Conservation (phyloP, 2,113 vertebrate genomes). For the Sturnira hondurensis region DNA sequence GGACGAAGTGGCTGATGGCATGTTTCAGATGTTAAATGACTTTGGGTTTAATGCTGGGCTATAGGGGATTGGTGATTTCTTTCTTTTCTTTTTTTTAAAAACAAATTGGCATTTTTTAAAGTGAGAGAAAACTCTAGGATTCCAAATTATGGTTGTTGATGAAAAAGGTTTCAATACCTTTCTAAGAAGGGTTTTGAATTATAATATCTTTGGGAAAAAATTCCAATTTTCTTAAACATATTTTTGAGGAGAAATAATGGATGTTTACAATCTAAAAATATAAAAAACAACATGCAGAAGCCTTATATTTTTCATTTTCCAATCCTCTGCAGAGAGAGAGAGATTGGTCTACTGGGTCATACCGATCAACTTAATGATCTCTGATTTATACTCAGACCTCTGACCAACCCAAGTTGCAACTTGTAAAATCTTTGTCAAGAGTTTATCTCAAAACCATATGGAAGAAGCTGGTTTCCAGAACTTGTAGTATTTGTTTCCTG, state of each 20-base stretch:
- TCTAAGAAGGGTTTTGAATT: constrained; percentile 74
- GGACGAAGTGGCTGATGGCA: constrained; percentile 61
- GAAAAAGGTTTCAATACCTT: constrained; percentile 77
- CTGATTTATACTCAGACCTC: constrained; percentile 25
- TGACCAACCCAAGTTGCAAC: neutral
- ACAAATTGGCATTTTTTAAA: constrained; percentile 73
- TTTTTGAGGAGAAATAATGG: constrained; percentile 75
- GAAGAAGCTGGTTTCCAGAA: constrained; percentile 18
- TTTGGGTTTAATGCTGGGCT: constrained; percentile 70
- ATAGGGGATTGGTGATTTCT: neutral
- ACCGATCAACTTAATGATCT: constrained; percentile 55
- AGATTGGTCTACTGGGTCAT: constrained; percentile 39
- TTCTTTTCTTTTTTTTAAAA: neutral
- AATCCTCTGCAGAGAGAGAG: constrained; percentile 61
- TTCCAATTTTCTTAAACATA: constrained; percentile 61
- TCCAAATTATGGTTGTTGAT: constrained; percentile 78
- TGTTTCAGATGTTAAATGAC: constrained; percentile 64
- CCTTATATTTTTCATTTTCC: constrained; percentile 72
- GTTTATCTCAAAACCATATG: constrained; percentile 39
- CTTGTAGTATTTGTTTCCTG: neutral
- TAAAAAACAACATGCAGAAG: constrained; percentile 52
- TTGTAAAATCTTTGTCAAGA: neutral
- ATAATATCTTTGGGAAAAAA: constrained; percentile 63
- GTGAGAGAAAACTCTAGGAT: constrained; percentile 67
- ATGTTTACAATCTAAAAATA: constrained; percentile 71